Evolutionary conservation across 2,113 vertebrate genomes (phyloP).

Genomic region (Leptobrachium ailaonicum): DNA sequence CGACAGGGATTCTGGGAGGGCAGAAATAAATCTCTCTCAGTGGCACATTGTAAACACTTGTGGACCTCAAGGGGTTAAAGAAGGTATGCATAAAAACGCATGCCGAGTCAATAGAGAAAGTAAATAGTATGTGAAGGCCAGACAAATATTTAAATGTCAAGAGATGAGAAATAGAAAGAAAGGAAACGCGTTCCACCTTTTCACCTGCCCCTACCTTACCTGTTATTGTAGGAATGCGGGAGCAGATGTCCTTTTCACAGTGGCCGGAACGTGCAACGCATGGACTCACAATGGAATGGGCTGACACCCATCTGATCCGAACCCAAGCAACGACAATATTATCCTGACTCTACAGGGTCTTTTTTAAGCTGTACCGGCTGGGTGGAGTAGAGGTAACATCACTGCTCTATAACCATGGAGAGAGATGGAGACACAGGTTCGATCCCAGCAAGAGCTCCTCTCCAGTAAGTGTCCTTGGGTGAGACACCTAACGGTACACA

Average conservation of each 20-base stretch:
- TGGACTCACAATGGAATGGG: constrained; percentile 74
- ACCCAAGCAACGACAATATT: no score
- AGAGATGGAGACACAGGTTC: no score
- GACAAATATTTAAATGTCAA: constrained; percentile 86
- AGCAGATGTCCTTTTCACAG: constrained; percentile 75
- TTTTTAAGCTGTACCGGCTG: no score
- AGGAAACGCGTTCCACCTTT: constrained; percentile 56
- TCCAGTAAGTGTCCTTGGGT: no score
- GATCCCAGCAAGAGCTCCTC: no score
- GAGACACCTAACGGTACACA: no score
- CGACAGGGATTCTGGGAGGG: constrained; percentile 57
- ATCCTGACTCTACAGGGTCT: no score
- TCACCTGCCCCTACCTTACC: constrained; percentile 54
- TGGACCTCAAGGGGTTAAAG: constrained; percentile 34
- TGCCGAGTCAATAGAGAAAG: constrained; percentile 76
- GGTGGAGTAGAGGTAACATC: no score
- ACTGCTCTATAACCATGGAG: no score
- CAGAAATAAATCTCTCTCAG: no score
- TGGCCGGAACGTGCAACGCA: constrained; percentile 63
- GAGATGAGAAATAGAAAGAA: constrained; percentile 53
- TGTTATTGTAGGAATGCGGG: constrained; percentile 53
- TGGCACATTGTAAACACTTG: constrained; percentile 50
- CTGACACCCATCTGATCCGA: neutral
- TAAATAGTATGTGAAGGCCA: constrained; percentile 82
- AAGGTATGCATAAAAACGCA: constrained; percentile 68